These are phyloP conservation scores for Oscheius myriophilus DNA, from an alignment of 2,888 invertebrate species.

Conservation along the genomic window DNA sequence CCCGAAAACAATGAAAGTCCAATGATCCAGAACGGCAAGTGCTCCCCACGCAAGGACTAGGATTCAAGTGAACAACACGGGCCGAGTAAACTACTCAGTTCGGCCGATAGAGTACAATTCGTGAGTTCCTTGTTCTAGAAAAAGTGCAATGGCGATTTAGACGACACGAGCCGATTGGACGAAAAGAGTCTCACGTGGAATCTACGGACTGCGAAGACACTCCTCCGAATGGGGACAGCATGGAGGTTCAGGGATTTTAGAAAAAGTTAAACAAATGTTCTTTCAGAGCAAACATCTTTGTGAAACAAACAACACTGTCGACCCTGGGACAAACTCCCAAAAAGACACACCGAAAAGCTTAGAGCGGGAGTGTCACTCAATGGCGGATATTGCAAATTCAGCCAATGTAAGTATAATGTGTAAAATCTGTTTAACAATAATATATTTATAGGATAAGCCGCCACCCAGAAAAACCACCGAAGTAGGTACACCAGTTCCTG, in stretches of 20 bases:
- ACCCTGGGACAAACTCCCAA: constrained; percentile 32
- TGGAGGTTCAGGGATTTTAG: constrained; percentile 30
- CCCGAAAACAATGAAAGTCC: background rate
- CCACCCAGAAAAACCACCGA: constrained; percentile 59
- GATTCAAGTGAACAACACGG: constrained; percentile 46
- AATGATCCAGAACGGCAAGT: constrained; percentile 50
- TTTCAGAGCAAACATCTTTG: constrained; percentile 19
- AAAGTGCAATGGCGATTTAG: background rate
- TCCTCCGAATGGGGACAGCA: constrained; percentile 47
- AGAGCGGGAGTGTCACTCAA: constrained; percentile 64
- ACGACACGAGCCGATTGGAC: constrained; percentile 12
- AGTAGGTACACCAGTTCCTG: constrained; percentile 41
- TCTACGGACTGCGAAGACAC: constrained; percentile 59
- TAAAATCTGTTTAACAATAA: background rate
- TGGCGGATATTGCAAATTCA: constrained; percentile 57
- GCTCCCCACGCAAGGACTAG: constrained; percentile 54
- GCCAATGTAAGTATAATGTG: constrained; percentile 9
- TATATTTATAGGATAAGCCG: constrained; percentile 34
- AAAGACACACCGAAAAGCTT: constrained; percentile 43
- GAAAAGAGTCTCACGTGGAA: constrained; percentile 35
- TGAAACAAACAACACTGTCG: constrained; percentile 3
- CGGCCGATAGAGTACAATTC: constrained; percentile 49
- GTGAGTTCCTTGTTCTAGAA: constrained; percentile 10
- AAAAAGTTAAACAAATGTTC: background rate
- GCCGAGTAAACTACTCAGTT: constrained; percentile 56